Conservation (phyloP, 2,113 vertebrate genomes). For the Ameiurus melas region DNA sequence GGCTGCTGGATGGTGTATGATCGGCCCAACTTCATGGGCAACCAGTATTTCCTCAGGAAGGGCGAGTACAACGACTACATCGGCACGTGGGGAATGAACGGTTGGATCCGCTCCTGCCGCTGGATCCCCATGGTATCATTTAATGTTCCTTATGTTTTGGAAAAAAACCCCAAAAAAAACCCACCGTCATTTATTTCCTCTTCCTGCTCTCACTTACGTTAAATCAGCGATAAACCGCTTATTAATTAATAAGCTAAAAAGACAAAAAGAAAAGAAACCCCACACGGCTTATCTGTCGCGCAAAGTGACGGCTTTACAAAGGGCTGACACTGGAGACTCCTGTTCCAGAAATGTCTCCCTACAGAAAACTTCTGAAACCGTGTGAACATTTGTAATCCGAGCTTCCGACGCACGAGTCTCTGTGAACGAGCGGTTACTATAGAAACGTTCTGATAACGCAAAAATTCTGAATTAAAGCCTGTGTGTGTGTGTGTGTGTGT, state of each 20-base stretch:
- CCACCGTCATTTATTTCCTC: background rate
- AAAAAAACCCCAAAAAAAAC: background rate
- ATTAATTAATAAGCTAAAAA: background rate
- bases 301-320: background rate
- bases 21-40: conserved; percentile 42
- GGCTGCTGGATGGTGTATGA: conserved; percentile 61
- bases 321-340: background rate
- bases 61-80: conserved; percentile 59
- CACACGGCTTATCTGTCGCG: background rate
- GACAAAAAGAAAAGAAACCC: background rate
- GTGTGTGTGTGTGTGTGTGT: conserved; percentile 6
- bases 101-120: conserved; percentile 66
- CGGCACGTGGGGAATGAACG: conserved; percentile 64
- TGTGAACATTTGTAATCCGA: background rate
- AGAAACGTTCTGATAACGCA: background rate
- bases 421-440: background rate
- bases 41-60: conserved; percentile 57
- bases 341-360: background rate
- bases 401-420: background rate
- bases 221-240: background rate
- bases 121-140: conserved; percentile 63
- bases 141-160: background rate
- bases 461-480: background rate
- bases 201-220: background rate
- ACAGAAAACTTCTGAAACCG: background rate